Base-by-base conservation (phyloP, 2,888 invertebrate species). In the Seira sanloemensis region DNA sequence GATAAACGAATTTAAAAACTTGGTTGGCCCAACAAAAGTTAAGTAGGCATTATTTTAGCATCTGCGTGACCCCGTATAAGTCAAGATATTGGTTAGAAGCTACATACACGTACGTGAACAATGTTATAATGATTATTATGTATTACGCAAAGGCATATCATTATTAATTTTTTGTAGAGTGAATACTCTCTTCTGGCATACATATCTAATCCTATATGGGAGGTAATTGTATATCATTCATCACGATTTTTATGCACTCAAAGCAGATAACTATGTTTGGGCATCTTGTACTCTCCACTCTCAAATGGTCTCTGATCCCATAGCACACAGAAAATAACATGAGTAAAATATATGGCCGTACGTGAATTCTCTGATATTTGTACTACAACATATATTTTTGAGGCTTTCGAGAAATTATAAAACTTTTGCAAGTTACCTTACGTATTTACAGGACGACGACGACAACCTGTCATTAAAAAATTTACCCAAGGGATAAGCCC, bases 231-330 rank as follows among this genome's bases (percentile, higher is more conserved):
- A 37, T 37, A 37, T 71, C 69, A 71, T 37, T 69, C 69, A 71
- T 71, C 58, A 71, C 67, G 68, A 69, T 62, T 66, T 75, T 65
- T 75, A 23, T n/a, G 54, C 54, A 67, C 81, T 71, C 81, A 82
- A 82, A 82, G 69, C 67, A 50, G 75, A 75, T 75, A 71, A 71
- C 81, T 71, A 81, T 76, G 81, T 81, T 76, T 81, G 81, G 81
- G 26, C 75, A 81, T 76, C 66, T 16, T 26, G 23, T 27, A 50
- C 37, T 7, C 37, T 7, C 37, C 4, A 37, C 12, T 37, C 37
- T 37, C 12, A 12, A 12, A 37, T 37, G 5, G 12, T 37, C 5
- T 7, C 12, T 12, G 37, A 7, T 12, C 4, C 12, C 5, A 37
- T 37, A 37, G 12, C 4, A 37, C 12, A 37, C 37, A 12, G 5